Evolutionary conservation across 2,797 vertebrate genomes (phyloP).

Genomic region (Benthosema pterotum): DNA sequence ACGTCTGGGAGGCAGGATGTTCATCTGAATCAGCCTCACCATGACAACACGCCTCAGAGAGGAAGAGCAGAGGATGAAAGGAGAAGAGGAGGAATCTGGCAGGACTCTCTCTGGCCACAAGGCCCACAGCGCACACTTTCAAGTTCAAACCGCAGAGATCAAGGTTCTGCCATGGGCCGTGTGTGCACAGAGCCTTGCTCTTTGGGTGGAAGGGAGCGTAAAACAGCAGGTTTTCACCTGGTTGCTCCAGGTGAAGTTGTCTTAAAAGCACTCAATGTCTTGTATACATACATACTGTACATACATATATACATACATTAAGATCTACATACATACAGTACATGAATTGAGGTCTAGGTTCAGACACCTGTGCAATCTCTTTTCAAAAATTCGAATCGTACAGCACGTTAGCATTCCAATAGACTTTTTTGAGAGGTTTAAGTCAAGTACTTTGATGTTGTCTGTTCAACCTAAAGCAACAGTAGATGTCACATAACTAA

Average conservation of each 20-base stretch:
- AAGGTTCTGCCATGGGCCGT: constrained; percentile 77
- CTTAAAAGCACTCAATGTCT: constrained; percentile 30
- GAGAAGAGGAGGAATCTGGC: constrained; percentile 74
- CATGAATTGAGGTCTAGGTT: too few relatives aligned
- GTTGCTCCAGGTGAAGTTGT: constrained; percentile 29
- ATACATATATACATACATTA: not conserved
- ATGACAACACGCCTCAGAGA: constrained; percentile 67
- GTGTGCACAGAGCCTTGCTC: constrained; percentile 70
- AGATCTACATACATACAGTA: too few relatives aligned
- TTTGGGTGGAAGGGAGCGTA: constrained; percentile 61
- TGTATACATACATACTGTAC: not conserved
- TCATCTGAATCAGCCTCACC: constrained; percentile 71
- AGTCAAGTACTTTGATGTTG: too few relatives aligned
- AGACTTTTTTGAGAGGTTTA: too few relatives aligned
- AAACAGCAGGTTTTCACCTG: constrained; percentile 38
- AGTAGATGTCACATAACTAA: too few relatives aligned
- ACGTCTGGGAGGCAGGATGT: constrained; percentile 61
- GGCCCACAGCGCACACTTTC: constrained; percentile 78
- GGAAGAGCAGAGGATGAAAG: constrained; percentile 82
- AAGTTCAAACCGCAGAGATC: constrained; percentile 82
- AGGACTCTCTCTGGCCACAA: constrained; percentile 72
- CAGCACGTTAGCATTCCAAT: too few relatives aligned
- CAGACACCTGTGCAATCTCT: too few relatives aligned
- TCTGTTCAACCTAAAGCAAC: too few relatives aligned
- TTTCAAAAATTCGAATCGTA: too few relatives aligned